Conservation (phyloP, 2,113 vertebrate genomes). For the Vireo altiloquus region DNA sequence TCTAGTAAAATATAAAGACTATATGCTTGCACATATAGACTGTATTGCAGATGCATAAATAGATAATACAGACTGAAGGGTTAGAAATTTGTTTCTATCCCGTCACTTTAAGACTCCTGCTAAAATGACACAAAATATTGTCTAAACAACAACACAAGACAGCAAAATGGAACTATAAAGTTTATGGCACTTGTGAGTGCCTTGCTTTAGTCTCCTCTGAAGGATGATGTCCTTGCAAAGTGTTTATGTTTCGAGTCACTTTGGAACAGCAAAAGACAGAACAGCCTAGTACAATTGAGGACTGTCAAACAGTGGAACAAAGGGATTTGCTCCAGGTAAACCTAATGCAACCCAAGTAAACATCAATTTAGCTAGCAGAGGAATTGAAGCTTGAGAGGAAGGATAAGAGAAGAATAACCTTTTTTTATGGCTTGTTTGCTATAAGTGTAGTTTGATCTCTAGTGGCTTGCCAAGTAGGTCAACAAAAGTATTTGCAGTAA, state of each 20-base stretch:
- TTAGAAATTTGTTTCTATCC: not conserved
- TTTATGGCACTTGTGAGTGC: not conserved
- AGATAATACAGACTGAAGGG: not conserved
- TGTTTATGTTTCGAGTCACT: not conserved
- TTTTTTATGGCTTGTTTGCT: conserved; percentile 32
- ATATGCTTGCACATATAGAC: not conserved
- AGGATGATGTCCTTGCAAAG: conserved; percentile 22
- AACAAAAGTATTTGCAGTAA: conserved; percentile 44
- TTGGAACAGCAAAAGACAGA: not conserved
- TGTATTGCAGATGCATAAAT: not conserved
- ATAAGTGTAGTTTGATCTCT: conserved; percentile 37
- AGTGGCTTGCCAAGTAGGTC: conserved; percentile 37
- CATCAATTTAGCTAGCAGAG: conserved; percentile 37
- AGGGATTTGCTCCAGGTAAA: conserved; percentile 53
- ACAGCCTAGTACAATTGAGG: not conserved
- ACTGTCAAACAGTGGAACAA: conserved; percentile 32
- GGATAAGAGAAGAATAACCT: conserved; percentile 33
- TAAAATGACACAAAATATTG: not conserved
- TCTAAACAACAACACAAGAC: not conserved
- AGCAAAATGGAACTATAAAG: not conserved
- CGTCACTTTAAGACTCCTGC: not conserved
- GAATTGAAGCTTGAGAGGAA: conserved; percentile 41
- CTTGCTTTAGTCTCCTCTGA: not conserved
- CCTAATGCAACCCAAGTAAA: conserved; percentile 22
- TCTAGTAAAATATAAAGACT: not conserved